Base-by-base conservation (phyloP, 2,797 vertebrate genomes). In the Helicolenus hilgendorfi region DNA sequence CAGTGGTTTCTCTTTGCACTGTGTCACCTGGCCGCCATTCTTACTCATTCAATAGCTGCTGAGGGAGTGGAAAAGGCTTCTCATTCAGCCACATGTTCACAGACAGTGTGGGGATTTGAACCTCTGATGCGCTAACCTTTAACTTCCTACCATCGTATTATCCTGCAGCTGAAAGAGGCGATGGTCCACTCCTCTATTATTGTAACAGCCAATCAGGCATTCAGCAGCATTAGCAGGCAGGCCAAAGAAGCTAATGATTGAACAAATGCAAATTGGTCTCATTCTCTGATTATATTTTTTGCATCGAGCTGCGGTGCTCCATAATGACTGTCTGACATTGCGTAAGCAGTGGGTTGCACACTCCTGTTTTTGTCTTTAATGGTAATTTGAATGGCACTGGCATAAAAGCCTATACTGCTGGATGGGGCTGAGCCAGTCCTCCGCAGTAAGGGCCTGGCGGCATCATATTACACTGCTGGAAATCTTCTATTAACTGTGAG, bases 401-500 rank as follows among this genome's bases (percentile, higher is more conserved):
- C 58, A 26, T 79, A 71, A 26, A 69, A 72, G 49, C n/a, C 74
- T 36, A 18, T 2, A 4, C 81, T 76, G 80, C 81, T 86, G 83
- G 65, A 87, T 55, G 72, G 33, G 59, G 53, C 77, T 79, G 86
- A 79, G 77, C 36, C 83, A 63, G 90, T 76, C 67, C 73, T 87
- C 81, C 26, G 78, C 89, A 91, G 79, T 72, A 41, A 87, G 45
- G 36, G 77, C 85, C 75, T 76, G 81, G 67, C 24, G 4, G 91
- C 84, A 85, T 96, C 86, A 68, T 83, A 86, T 94, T 94, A 94
- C 93, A 82, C 81, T 64, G 91, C 90, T 90, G 90, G 83, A 92
- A 93, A 88, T 89, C 73, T 93, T 93, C 89, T 84, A 80, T 89
- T 94, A 86, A 91, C 79, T 70, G 81, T 69, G 79, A 89, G 83